Base-by-base conservation (phyloP, 2,113 vertebrate genomes). In the Callocephalon fimbriatum region DNA sequence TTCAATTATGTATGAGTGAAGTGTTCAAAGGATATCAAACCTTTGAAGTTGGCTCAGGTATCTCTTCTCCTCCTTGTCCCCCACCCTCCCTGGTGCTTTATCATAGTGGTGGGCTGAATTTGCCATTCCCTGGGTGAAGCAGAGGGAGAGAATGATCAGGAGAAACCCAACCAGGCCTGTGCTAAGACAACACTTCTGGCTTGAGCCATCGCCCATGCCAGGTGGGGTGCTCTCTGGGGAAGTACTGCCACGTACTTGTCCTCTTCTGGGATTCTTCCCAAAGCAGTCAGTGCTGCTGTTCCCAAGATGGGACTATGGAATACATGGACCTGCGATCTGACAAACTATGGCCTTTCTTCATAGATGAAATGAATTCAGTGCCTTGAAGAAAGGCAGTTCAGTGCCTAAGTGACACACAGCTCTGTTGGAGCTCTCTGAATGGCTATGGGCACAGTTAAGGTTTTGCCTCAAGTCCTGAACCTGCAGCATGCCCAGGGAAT, bases 291-390 rank as follows among this genome's bases (percentile, higher is more conserved):
- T 74, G 77, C 77, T 77, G 48, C 50, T 44, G 3, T 50, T 72
- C 29, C 40, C 1, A 2, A 15, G 50, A 9, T 0, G 2, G 29
- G 20, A 3, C 22, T 42, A 1, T 17, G 61, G 47, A 38, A 13
- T 7, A 67, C 65, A 48, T 50, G 74, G 27, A 75, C 16, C 7
- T 2, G 3, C 15, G 16, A 4, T 63, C n/a, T 70, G 77, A 45
- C 35, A 58, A 11, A 15, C 15, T 23, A 0, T 27, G 21, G 19
- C 29, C 8, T 76, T 66, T 48, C 61, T 48, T 68, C 13, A 4
- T 15, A 58, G 44, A 10, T 6, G 6, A 11, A 82, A 45, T 2
- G 11, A 70, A 85, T 78, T 22, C 32, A 47, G 10, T 67, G 59
- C 54, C 66, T 40, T 62, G n/a, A 58, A 59, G 51, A 17, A 37